These are phyloP conservation scores for Drosophila mulleri DNA, from an alignment of 2,888 invertebrate genomes.

Conservation along the genomic window DNA sequence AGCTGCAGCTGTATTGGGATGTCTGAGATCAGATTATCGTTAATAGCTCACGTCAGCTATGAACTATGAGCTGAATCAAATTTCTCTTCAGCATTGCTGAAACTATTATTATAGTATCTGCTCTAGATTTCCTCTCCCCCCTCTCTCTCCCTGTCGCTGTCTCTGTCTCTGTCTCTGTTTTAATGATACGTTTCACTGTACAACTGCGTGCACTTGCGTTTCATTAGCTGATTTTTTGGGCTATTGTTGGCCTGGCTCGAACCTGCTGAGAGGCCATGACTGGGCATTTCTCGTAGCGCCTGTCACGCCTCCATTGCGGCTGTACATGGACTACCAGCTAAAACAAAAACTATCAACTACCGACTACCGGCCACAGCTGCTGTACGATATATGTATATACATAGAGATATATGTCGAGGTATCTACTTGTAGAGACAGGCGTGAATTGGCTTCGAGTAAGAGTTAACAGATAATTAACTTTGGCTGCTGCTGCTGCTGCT, in stretches of 20 bases:
- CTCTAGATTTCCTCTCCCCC: background rate
- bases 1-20: background rate
- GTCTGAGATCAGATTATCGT: background rate
- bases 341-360: slow-evolving; percentile 18
- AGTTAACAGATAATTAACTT: slow-evolving; percentile 79
- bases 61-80: background rate
- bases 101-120: no score
- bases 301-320: slow-evolving; percentile 50
- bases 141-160: no score
- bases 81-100: background rate
- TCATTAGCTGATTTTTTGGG: slow-evolving; percentile 26
- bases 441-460: slow-evolving; percentile 63
- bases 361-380: slow-evolving; percentile 27
- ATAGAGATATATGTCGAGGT: background rate
- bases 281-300: slow-evolving; percentile 34
- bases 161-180: background rate
- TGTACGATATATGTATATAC: background rate
- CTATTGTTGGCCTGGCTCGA: slow-evolving; percentile 12
- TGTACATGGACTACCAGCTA: slow-evolving; percentile 38
- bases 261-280: slow-evolving; percentile 34
- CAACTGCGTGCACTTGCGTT: slow-evolving; percentile 29
- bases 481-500: slow-evolving; percentile 30
- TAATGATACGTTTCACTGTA: background rate
- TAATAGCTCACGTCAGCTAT: background rate
- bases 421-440: slow-evolving; percentile 37